Conservation (phyloP, 1,140 invertebrate genomes). For the Onthophagus taurus region DNA sequence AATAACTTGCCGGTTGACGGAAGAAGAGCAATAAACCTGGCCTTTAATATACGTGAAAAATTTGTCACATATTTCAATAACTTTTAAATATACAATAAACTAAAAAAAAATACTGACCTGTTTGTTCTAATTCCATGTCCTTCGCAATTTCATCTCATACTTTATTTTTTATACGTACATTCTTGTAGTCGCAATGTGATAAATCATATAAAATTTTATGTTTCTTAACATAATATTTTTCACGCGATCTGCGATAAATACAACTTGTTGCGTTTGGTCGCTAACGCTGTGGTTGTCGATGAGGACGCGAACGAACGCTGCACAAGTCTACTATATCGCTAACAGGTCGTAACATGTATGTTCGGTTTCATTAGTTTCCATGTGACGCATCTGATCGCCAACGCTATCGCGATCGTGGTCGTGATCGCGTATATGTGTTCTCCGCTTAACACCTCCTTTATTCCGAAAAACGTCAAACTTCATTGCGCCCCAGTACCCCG, state of each 20-base stretch:
- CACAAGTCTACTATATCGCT: slow-evolving; percentile 7
- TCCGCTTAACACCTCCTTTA: no score
- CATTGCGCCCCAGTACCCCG: no score
- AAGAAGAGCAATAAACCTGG: slow-evolving; percentile 8
- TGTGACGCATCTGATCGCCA: no score
- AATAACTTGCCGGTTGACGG: slow-evolving; percentile 10
- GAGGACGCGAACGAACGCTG: slow-evolving; percentile 8
- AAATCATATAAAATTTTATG: slow-evolving; percentile 14
- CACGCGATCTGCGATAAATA: slow-evolving; percentile 6
- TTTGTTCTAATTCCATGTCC: slow-evolving; percentile 11
- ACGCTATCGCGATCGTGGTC: no score
- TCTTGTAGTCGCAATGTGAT: slow-evolving; percentile 13
- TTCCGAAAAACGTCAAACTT: no score
- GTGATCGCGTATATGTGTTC: no score
- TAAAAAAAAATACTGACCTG: neutral
- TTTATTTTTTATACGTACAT: slow-evolving; percentile 17
- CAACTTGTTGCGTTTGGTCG: slow-evolving; percentile 7
- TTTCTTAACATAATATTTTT: slow-evolving; percentile 12
- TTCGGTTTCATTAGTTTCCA: slow-evolving; percentile 1
- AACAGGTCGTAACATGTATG: slow-evolving; percentile 6
- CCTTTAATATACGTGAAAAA: no score
- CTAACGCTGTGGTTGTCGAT: no score
- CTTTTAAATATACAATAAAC: slow-evolving; percentile 11
- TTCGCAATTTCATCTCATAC: slow-evolving; percentile 14
- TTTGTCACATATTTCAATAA: slow-evolving; percentile 4